Evolutionary conservation across 2,113 vertebrate species (phyloP).

Genomic region (Cervus canadensis): DNA sequence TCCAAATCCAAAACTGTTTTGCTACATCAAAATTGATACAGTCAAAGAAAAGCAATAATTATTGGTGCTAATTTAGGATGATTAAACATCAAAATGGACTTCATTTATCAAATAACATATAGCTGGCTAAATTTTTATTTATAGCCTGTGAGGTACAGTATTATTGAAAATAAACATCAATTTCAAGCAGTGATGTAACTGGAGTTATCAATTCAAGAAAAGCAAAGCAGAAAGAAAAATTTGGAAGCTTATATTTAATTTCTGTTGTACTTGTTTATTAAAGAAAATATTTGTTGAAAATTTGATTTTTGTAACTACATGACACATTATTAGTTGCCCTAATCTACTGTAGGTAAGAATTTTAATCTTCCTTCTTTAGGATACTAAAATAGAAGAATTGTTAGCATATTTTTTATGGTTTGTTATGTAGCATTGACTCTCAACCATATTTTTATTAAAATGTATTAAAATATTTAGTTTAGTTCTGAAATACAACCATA

Average conservation of each 20-base stretch:
- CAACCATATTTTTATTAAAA: slow-evolving; percentile 74
- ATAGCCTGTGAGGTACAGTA: neutral
- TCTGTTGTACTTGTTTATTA: neutral
- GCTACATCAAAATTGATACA: neutral
- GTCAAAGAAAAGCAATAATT: neutral
- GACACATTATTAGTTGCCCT: neutral
- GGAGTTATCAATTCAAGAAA: neutral
- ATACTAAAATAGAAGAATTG: neutral
- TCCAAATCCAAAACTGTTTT: neutral
- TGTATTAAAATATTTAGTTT: slow-evolving; percentile 68
- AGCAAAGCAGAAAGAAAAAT: neutral
- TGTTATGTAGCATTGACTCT: slow-evolving; percentile 65
- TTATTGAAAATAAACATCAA: neutral
- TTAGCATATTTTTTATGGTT: slow-evolving; percentile 62
- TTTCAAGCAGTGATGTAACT: neutral
- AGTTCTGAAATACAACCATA: slow-evolving; percentile 69
- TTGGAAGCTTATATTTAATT: neutral
- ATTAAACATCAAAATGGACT: neutral
- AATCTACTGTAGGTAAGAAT: neutral
- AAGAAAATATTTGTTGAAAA: neutral
- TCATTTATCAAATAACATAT: neutral
- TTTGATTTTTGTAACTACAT: neutral
- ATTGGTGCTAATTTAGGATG: neutral
- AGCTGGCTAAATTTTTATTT: slow-evolving; percentile 17
- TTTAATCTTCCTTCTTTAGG: neutral